Evolutionary conservation across 2,113 vertebrate species (phyloP), one percentile per base, ranked within the genome.

Genomic region (Ia io): DNA sequence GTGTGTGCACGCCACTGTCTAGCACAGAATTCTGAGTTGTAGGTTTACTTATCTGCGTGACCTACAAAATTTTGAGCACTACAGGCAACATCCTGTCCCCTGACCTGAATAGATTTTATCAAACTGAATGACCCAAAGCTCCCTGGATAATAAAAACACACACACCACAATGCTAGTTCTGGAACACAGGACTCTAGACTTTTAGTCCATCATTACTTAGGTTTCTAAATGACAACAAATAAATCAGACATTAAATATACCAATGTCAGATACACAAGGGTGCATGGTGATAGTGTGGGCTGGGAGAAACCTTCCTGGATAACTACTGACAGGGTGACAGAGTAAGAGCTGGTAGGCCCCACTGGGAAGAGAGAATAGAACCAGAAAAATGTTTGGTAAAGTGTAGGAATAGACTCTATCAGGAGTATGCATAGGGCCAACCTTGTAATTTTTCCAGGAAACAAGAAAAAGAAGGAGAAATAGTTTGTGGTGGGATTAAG

Each of bases 61-160:
- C 51, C 80, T 84, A 71, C 4, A 94, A 91, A 93, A 28, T 30
- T 42, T 61, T 69, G 25, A 89, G 47, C 25, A 56, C 40, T 76
- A 35, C 25, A 37, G 13, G 12, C 18, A 69, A 78, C 6, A 80
- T 84, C 12, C 61, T 13, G 1, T 11, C 47, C 18, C 14, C 37
- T 37, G 71, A 76, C 65, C 82, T 84, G 69, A 95, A 83, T 73
- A 96, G n/a, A 67, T 69, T 84, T 92, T 92, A 59, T 84, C 9
- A 9, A 79, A 82, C 23, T 47, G 59, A 90, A 80, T 61, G 30
- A 61, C 32, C 83, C 28, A 42, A 71, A 67, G 30, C 53, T 77
- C 40, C 47, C 47, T 71, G 37, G 40, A 78, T 63, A 61, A 87
- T 91, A 22, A 88, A 76, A 90, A 76, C 84, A 69, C 37, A 61